Base-by-base conservation (phyloP, 2,888 invertebrate genomes). In the Argynnis bischoffii region DNA sequence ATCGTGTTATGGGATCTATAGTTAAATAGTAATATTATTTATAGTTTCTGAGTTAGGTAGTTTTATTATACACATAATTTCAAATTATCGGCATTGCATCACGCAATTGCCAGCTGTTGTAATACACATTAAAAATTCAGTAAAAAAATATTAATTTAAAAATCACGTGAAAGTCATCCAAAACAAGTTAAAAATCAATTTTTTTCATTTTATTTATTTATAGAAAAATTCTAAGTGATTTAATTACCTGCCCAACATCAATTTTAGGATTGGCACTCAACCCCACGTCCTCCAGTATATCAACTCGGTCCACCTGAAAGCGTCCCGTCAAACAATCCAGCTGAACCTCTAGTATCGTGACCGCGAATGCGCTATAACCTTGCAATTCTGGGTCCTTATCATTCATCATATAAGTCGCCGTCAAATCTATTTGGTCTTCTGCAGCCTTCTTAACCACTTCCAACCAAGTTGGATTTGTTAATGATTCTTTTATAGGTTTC, bases 241-340 rank as follows among this genome's bases (percentile, higher is more conserved):
- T 41, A 16, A 54, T 75, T 61, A 93, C 93, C 89, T 96, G 96
- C 18, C 96, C 96, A 68, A 96, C 85, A 81, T 96, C 96, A 41
- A 96, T 82, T 71, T 89, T 84, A 8, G 96, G 96, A 81, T 94
- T 96, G 60, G 95, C 86, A 80, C 95, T 95, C 71, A 94, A 81
- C 0, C 96, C 96, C 0, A 93, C 93, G 79, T 96, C 96, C 78
- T 96, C 95, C 69, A 95, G 78, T 70, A 96, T 85, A 84, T 96
- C 96, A 0, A 93, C 94, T 72, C 95, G 87, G 1, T 83, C 78
- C 51, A 95, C 83, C 76, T 94, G 87, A 73, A 94, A 94, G 76
- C 94, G 94, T 2, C 96, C 96, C 1, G 96, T 96, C 57, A 96
- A 80, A 2, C 96, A 85, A 80, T 97, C 96, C 4, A 96, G 77